Base-by-base conservation (phyloP, 92 coral and sea anemone species). In the Diadumene lineata region DNA sequence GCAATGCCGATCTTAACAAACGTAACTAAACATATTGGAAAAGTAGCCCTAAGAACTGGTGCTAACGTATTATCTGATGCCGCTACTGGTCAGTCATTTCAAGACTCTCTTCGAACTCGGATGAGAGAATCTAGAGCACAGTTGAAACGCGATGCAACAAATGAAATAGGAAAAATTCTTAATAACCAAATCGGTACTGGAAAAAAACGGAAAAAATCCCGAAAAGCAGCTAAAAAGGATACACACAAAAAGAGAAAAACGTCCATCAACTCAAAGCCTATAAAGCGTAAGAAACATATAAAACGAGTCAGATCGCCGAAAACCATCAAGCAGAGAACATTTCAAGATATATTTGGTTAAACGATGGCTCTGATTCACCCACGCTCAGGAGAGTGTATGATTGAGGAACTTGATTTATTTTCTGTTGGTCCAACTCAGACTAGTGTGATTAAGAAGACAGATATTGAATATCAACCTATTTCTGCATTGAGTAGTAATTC, bases 311-410 rank as follows among this genome's bases (percentile, higher is more conserved):
- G 53, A 73, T 70, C 76, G 21, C 17, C 80, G 23, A 64, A 32
- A 66, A 67, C 79, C 38, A 83, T 76, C 77, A 88, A 76, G 66
- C 77, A 30, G 74, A 83, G 73, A 75, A 76, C 86, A 84, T 29
- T 88, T 88, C 62, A 31, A 23, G 84, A 79, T 65, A 63, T 70
- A 21, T 71, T 30, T 71, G 76, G 78, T 1, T 63, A 50, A 34
- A 64, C 6, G 21, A 79, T 79, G 88, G 77, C 79, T 30, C 34
- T 79, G 1, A 43, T 70, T 26, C 85, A 75, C 34, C 60, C 63
- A 27, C 74, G 64, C 7, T 81, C 84, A 32, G 69, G 71, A 66
- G 86, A 77, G 25, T 80, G 85, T 51, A 66, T 43, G 34, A 55
- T 81, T 50, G 72, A 63, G 25, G 85, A 81, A 75, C 85, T 85